Base-by-base conservation (phyloP, 2,797 vertebrate species). In the Morelia viridis region DNA sequence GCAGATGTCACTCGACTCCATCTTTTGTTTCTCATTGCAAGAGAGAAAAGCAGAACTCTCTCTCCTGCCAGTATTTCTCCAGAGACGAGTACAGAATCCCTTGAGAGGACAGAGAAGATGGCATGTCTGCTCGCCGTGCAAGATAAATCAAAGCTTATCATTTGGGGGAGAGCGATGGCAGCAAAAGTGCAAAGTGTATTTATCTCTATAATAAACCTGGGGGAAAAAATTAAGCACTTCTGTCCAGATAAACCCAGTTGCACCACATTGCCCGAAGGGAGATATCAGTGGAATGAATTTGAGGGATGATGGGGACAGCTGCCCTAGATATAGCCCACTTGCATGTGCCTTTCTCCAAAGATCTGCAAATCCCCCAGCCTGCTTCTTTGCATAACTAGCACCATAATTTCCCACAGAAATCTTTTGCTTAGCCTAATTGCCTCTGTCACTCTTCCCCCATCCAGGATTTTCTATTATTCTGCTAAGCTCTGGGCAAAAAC, bases 11-110 rank as follows among this genome's bases (percentile, higher is more conserved):
- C 0, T 28, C 90, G 85, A 90, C 84, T 80, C 1, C 57, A 12
- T 91, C 56, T 46, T 65, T 2, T 85, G 87, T 68, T 83, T 28
- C 62, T 26, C 0, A 6, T n/a, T 46, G 41, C 92, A 84, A 71
- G 1, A 50, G 92, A 90, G 76, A 92, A 87, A 61, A 64, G 0
- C 4, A 61, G 41, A 65, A 26, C 1, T 26, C 46, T 93, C 60
- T 26, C 46, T 89, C 2, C 17, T 0, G 12, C 8, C 62, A 89
- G 57, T 4, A 8, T 90, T 93, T 92, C 61, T 80, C 0, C 0
- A 2, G 31, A 87, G 62, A 58, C 2, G 6, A 35, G 5, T 15
- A 26, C 15, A 60, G 17, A 87, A 41, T 60, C n/a, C 19, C 57
- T 11, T 0, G 1, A 31, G 58, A 61, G 19, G 57, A 41, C 17